Conservation (phyloP, 2,797 vertebrate species). For the Pagetopsis macropterus region DNA sequence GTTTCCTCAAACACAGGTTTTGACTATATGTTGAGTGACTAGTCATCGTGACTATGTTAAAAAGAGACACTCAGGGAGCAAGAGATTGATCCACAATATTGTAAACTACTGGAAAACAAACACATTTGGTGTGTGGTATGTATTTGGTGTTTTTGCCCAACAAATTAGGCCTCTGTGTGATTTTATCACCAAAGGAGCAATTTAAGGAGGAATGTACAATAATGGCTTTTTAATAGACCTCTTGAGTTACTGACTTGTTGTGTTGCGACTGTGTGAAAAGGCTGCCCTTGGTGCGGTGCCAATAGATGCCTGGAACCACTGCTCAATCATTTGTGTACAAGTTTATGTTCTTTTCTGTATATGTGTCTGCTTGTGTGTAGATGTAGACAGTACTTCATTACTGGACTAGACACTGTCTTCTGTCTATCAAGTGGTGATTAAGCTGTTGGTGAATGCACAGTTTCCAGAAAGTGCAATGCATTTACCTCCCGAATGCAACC, state of each 20-base stretch:
- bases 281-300: slow-evolving; percentile 47
- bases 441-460: neutral
- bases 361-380: neutral
- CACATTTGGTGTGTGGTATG: neutral
- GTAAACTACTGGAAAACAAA: neutral
- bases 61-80: neutral
- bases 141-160: slow-evolving; percentile 9
- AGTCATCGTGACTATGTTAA: neutral
- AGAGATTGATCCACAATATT: neutral
- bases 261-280: slow-evolving; percentile 56
- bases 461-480: neutral
- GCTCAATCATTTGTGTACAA: slow-evolving; percentile 26
- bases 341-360: neutral
- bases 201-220: slow-evolving; percentile 43
- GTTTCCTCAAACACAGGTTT: slow-evolving; percentile 37
- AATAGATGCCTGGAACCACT: slow-evolving; percentile 37
- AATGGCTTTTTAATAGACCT: slow-evolving; percentile 64
- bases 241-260: slow-evolving; percentile 58
- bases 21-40: neutral
- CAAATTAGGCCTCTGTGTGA: slow-evolving; percentile 3
- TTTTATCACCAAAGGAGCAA: slow-evolving; percentile 30
- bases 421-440: slow-evolving; percentile 15
- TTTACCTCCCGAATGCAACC: slow-evolving; percentile 9
- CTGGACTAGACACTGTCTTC: slow-evolving; percentile 9
- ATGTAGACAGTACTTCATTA: neutral